phyloP scores from a whole-genome alignment of 2,113 vertebrate species.

The Tychaedon coryphoeus region DNA sequence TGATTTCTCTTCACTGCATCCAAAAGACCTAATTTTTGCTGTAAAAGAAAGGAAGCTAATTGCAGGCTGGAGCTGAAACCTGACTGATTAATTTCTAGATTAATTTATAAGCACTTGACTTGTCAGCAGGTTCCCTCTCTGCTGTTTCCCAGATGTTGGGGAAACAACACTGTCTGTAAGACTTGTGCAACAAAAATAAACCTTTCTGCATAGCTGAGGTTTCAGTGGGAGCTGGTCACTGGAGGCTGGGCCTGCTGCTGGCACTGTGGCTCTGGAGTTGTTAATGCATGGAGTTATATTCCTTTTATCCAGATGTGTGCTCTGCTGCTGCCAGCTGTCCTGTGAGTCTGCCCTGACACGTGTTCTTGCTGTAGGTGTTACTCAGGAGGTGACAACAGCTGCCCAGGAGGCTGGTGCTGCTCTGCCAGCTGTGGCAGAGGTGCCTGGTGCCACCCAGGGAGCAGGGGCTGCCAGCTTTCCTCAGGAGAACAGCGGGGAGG shows the following conservation, averaged over 20 bases:
- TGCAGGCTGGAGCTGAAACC: background rate
- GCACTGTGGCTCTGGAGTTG: background rate
- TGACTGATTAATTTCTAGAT: slow-evolving; percentile 14
- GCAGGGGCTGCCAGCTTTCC: background rate
- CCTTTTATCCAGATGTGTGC: background rate
- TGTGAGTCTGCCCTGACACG: background rate
- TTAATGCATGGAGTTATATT: fast-evolving
- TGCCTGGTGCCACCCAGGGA: background rate
- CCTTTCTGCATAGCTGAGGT: background rate
- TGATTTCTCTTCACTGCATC: background rate
- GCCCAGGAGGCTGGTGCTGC: slow-evolving; percentile 19
- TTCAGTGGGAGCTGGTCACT: background rate
- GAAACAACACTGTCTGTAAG: background rate
- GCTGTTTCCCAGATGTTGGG: background rate
- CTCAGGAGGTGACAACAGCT: slow-evolving; percentile 34
- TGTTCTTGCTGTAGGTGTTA: slow-evolving; percentile 36
- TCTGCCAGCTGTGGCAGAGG: background rate
- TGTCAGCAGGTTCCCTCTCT: slow-evolving; percentile 20
- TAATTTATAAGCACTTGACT: slow-evolving; percentile 44
- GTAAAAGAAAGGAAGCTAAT: background rate
- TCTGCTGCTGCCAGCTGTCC: background rate
- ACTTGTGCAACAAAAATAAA: background rate
- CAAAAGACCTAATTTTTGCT: background rate
- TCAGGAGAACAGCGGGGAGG: background rate
- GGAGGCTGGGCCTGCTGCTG: background rate